Evolutionary conservation across 2,113 vertebrate genomes (phyloP), one percentile per base, ranked within the genome.

Genomic region (Eulacestoma nigropectus): DNA sequence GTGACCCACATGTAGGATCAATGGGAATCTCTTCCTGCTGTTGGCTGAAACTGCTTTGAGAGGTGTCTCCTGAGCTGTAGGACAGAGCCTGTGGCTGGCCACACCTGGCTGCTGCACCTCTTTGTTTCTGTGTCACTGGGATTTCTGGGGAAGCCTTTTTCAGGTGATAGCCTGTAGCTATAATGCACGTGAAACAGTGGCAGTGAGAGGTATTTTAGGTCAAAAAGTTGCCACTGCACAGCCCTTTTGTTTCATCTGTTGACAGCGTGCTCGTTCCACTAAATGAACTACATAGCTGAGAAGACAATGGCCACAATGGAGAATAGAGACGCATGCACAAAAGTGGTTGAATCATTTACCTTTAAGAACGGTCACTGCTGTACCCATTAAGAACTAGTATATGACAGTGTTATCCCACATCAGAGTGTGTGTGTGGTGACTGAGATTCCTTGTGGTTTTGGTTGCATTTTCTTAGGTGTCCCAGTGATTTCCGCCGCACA

Each of bases 401-500:
- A 4, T 60, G 29, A 4, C 39, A 14, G 10, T n/a, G 55, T 68
- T 95, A 67, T 35, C 35, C 62, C 56, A 42, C 30, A 18, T 78
- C 73, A 7, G 19, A 7, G 19, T 41, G 16, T 37, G 23, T 72
- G 9, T 49, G 49, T 30, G 32, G 16, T 70, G 56, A 69, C 49
- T 91, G 81, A 65, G 73, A 74, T 53, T 89, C 57, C 87, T 75
- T 84, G 46, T 29, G 70, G 7, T 53, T 94, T 89, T 64, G 59
- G 82, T 92, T 96, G 67, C 50, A 41, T 70, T 95, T 91, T 87
- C 49, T 90, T 79, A 85, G 67, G 57, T 91, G 68, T 78, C 87
- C 41, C 72, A 75, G 86, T 64, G 89, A 98, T 87, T 98, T 97
- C 98, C 94, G 1, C 82, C 0, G 4, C 87, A 81, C 79, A 94